A percentile compares a stretch with the other conserved stretches of the same genome.
Conservation (phyloP, 2,888 invertebrate genomes). For the Cheilosia soror region DNA sequence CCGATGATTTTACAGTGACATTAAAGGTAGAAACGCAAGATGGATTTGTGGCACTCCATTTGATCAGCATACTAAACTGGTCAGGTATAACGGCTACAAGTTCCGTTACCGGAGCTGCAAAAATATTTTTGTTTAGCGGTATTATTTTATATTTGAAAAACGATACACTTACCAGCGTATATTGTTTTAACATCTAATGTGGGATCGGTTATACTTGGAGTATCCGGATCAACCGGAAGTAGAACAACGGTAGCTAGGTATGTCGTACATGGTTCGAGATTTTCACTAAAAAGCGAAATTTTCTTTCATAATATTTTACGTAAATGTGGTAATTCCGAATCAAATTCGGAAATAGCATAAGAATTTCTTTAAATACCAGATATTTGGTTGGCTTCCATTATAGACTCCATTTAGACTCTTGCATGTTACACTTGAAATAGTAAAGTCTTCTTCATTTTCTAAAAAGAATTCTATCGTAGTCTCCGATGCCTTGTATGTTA, state of each 20-base stretch:
- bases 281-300: constrained; percentile 76
- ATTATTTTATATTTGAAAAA: not conserved
- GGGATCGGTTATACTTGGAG: constrained; percentile 63
- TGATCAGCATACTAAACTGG: constrained; percentile 66
- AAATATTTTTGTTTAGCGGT: constrained; percentile 1
- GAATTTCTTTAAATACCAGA: constrained; percentile 77
- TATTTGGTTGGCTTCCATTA: constrained; percentile 73
- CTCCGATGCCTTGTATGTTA: constrained; percentile 14
- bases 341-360: no score
- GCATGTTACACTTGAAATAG: constrained; percentile 76
- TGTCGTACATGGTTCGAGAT: constrained; percentile 80
- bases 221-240: constrained; percentile 38
- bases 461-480: constrained; percentile 52
- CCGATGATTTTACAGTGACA: constrained; percentile 76
- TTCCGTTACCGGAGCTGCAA: constrained; percentile 46
- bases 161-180: constrained; percentile 77
- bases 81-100: constrained; percentile 8
- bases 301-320: not conserved
- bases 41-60: constrained; percentile 78
- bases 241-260: constrained; percentile 78
- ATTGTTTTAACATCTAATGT: constrained; percentile 76
- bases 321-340: no score
- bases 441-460: constrained; percentile 76
- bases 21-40: constrained; percentile 78
- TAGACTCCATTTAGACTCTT: constrained; percentile 68